Evolutionary conservation across 2,888 invertebrate genomes (phyloP), one percentile per base, ranked within the genome.

Genomic region (Koerneria pararmatus): DNA sequence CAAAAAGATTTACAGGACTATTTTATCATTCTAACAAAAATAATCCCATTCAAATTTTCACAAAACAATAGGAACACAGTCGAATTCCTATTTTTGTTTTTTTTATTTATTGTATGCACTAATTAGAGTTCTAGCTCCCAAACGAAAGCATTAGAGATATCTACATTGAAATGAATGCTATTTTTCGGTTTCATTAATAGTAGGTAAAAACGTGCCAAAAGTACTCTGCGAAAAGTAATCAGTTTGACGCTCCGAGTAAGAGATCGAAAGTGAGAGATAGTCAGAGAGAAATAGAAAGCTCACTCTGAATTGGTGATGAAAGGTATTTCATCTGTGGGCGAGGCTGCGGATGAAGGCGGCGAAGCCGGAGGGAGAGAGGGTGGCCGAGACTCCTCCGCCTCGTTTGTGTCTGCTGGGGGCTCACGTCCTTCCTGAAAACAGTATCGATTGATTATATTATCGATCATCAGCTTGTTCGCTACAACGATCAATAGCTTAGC

Each of bases 391-490:
- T 48, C 29, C 19, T 27, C 49, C 15, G 11, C 29, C 29, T 78
- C 80, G 66, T 82, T 80, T 24, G 73, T 71, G 67, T 81, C 81
- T 19, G 77, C 74, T 15, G 81, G 81, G n/a, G 78, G 78, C 48
- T 74, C 76, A 57, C 78, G 61, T 19, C 80, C 80, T 65, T 80
- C 80, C 78, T 80, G 66, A 49, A 72, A 69, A 29, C 37, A 27
- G 3, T 1, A 19, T 48, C 11, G n/a, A 53, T 22, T 22, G 27
- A 11, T 53, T 22, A 53, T 8, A 53, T 22, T 22, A 8, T 22
- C 8, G 15, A 41, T 5, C 31, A 24, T 32, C 24, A 19, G 19
- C 6, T 58, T n/a, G 11, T 11, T n/a, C 46, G 11, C n/a, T 11
- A 15, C n/a, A 11, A 48, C n/a, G 22, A 41, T 24, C n/a, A 64